Evolutionary conservation across 2,113 vertebrate species (phyloP).

Genomic region (Cacatua alba): DNA sequence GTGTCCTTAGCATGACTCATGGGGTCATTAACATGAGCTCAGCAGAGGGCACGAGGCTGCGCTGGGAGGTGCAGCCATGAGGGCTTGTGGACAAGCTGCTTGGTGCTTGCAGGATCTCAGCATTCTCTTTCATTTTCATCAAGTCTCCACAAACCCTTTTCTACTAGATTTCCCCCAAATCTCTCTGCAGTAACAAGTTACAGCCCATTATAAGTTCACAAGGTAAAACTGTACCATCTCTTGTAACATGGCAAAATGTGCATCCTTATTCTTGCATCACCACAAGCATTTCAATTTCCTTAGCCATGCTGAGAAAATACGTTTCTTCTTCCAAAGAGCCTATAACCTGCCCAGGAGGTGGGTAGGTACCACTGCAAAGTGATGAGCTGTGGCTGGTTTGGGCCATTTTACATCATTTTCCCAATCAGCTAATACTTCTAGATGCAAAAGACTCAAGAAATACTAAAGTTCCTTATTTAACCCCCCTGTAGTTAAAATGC

Average conservation of each 20-base stretch:
- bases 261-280: not conserved
- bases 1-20: not conserved
- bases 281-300: not conserved
- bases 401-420: not conserved
- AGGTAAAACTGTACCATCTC: not conserved
- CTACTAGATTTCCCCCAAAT: not conserved
- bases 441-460: not conserved
- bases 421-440: not conserved
- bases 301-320: not conserved
- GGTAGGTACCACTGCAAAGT: not conserved
- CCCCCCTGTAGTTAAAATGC: not conserved
- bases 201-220: not conserved
- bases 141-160: not conserved
- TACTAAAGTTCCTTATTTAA: not conserved
- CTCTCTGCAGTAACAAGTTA: not conserved
- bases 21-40: rapidly evolving
- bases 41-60: rapidly evolving
- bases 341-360: not conserved
- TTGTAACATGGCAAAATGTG: not conserved
- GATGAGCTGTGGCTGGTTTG: not conserved
- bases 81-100: not conserved
- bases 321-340: not conserved
- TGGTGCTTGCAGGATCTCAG: not conserved
- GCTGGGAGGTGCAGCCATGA: not conserved
- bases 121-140: not conserved